A percentile compares a stretch with the other conserved stretches of the same genome.
phyloP scores from a whole-genome alignment of 2,797 vertebrate genomes.

The Acanthornis magna region DNA sequence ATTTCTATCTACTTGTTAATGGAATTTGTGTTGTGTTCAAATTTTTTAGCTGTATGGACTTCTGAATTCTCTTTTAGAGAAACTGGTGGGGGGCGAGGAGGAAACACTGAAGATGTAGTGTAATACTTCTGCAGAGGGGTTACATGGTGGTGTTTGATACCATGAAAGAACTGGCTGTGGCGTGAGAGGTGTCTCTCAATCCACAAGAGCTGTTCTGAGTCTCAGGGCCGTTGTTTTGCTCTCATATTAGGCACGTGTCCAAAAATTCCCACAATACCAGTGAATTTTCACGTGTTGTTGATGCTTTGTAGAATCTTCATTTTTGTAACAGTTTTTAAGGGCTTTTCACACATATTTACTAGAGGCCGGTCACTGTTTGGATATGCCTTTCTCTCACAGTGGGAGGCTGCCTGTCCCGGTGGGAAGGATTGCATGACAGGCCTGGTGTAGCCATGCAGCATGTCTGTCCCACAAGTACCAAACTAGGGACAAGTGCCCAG shows the following conservation, averaged over 20 bases:
- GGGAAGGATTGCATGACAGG: rapidly evolving
- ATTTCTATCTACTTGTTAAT: neutral
- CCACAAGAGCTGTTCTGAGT: neutral
- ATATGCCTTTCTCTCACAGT: neutral
- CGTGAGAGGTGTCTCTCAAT: neutral
- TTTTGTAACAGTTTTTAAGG: neutral
- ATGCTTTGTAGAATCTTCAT: neutral
- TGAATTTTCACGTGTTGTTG: neutral
- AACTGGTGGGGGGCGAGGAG: neutral
- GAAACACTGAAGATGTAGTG: neutral
- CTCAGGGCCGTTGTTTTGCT: rapidly evolving
- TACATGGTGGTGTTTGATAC: neutral
- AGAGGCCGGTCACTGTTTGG: neutral
- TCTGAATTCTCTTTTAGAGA: neutral
- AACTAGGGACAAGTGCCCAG: neutral
- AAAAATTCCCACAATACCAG: neutral
- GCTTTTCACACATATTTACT: rapidly evolving
- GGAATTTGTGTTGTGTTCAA: neutral
- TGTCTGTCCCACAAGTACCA: neutral
- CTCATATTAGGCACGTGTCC: rapidly evolving
- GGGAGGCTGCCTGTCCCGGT: rapidly evolving
- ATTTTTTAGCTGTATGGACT: neutral
- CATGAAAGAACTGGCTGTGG: rapidly evolving
- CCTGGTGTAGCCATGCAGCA: neutral
- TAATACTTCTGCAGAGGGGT: neutral